Evolutionary conservation across 2,888 invertebrate species (phyloP).

Genomic region (Troides aeacus): DNA sequence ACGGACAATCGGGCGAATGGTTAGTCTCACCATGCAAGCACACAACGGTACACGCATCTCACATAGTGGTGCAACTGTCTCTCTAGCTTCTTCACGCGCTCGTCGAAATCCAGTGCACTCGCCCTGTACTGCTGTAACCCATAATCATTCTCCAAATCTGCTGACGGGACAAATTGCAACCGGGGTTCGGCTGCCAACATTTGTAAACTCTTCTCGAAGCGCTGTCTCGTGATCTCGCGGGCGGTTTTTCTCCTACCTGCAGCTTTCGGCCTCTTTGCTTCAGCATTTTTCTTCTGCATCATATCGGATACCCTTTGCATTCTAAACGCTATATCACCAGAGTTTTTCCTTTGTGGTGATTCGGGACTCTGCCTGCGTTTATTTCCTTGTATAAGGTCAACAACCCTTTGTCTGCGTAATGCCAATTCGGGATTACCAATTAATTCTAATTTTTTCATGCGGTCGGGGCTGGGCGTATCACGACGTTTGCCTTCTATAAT

Average conservation of each 20-base stretch:
- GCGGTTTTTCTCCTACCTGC: conserved; percentile 60
- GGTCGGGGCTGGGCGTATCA: conserved; percentile 55
- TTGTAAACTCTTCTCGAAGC: conserved; percentile 92
- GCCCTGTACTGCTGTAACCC: conserved; percentile 92
- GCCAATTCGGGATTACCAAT: conserved; percentile 63
- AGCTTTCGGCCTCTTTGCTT: conserved; percentile 51
- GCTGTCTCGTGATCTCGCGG: conserved; percentile 85
- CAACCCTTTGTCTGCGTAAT: conserved; percentile 56
- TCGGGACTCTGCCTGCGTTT: conserved; percentile 40
- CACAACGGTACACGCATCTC: conserved; percentile 57
- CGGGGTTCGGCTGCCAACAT: conserved; percentile 90
- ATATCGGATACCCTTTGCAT: conserved; percentile 87
- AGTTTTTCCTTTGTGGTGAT: conserved; percentile 46
- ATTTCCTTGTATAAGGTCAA: conserved; percentile 57
- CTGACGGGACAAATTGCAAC: conserved; percentile 77
- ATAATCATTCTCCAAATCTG: conserved; percentile 88
- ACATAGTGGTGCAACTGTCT: conserved; percentile 71
- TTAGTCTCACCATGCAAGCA: conserved; percentile 57
- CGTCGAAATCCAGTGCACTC: conserved; percentile 90
- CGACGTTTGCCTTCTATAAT: conserved; percentile 63
- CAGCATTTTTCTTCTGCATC: conserved; percentile 85
- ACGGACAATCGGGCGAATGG: conserved; percentile 9
- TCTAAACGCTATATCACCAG: conserved; percentile 74
- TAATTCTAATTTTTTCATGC: conserved; percentile 47
- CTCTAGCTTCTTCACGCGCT: conserved; percentile 89